A percentile compares a stretch with the other conserved stretches of the same genome.
phyloP scores from a whole-genome alignment of 2,888 invertebrate genomes.

The Idaea biselata region DNA sequence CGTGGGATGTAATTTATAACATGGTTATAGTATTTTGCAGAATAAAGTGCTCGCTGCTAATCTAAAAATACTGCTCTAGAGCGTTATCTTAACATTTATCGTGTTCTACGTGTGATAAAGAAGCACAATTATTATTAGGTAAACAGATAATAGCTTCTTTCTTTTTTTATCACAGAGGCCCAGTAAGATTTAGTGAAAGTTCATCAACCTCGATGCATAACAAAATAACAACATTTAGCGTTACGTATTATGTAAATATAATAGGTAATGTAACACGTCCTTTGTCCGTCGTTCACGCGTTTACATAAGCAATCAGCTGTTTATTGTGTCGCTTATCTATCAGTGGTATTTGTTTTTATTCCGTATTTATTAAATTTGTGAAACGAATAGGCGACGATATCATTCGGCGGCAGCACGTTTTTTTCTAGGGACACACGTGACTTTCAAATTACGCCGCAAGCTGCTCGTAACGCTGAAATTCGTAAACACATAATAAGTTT shows the following conservation, averaged over 20 bases:
- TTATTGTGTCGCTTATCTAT: conserved; percentile 34
- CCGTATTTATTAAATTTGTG: conserved; percentile 19
- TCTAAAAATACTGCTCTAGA: not conserved
- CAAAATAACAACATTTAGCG: not conserved
- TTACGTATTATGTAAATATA: not conserved
- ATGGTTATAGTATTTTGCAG: not conserved
- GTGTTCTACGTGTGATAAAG: not conserved
- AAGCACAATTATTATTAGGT: not conserved
- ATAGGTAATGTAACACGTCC: conserved; percentile 24
- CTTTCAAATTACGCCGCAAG: not conserved
- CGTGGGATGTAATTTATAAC: not conserved
- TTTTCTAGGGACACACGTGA: not conserved
- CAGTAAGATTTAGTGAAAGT: not conserved
- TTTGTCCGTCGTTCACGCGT: conserved; percentile 34
- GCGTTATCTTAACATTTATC: not conserved
- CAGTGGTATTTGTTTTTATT: conserved; percentile 28
- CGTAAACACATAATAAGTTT: not conserved
- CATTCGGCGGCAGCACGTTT: not conserved
- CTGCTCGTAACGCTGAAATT: not conserved
- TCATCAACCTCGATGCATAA: conserved; percentile 1
- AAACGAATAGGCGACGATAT: not conserved
- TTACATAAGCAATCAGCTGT: conserved; percentile 44
- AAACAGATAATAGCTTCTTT: not conserved
- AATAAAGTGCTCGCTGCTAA: not conserved
- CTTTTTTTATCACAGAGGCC: not conserved